These are phyloP conservation scores for Akabosia matsudoensis DNA, from an alignment of 1,140 invertebrate species.

Conservation along the genomic window DNA sequence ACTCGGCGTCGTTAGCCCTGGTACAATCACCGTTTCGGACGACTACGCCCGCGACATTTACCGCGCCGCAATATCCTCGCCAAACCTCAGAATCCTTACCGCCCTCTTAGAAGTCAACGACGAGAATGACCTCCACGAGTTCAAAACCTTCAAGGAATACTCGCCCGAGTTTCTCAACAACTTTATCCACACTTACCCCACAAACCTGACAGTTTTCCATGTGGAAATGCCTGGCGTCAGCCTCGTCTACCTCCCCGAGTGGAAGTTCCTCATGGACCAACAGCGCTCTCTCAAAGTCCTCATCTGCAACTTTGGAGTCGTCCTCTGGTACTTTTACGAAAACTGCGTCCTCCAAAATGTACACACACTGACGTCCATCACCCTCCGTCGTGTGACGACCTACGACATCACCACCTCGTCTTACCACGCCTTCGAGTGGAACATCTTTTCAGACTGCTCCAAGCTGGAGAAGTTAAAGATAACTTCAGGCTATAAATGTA, in stretches of 20 bases:
- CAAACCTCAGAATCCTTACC: neutral
- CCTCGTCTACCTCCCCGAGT: conserved; percentile 7
- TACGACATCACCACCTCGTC: neutral
- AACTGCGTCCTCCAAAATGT: neutral
- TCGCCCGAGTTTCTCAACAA: neutral
- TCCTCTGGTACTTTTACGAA: conserved; percentile 29
- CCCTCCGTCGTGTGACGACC: neutral
- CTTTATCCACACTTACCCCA: neutral
- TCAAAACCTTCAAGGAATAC: neutral
- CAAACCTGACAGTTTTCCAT: neutral
- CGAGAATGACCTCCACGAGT: neutral
- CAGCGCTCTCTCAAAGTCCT: conserved; percentile 6
- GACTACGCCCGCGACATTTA: conserved; percentile 14
- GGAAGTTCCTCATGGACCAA: conserved; percentile 31
- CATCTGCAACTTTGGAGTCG: conserved; percentile 28
- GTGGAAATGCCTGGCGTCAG: conserved; percentile 26
- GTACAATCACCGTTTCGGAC: conserved; percentile 6
- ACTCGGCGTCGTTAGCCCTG: neutral
- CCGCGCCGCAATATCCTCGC: neutral
- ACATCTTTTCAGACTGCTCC: neutral
- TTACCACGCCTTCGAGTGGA: neutral
- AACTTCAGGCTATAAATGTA: neutral
- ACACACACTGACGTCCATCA: neutral
- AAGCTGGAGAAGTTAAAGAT: neutral
- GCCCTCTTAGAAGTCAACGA: neutral